These are phyloP conservation scores for Nephotettix cincticeps DNA, from an alignment of 1,140 invertebrate genomes.

Conservation along the genomic window DNA sequence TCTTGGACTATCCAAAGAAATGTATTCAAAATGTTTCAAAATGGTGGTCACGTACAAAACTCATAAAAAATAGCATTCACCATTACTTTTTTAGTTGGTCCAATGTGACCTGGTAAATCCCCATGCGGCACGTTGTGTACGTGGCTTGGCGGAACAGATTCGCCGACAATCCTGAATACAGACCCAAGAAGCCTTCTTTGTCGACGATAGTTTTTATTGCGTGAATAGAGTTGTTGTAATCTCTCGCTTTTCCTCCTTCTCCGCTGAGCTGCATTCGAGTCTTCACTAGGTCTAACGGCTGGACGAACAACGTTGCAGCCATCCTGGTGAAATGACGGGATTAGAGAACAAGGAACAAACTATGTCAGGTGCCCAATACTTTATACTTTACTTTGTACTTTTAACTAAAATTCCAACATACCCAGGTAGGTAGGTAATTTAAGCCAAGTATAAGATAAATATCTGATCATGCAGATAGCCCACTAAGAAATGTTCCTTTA, in stretches of 20 bases:
- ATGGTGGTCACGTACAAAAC: too few relatives aligned
- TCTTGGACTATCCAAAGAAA: too few relatives aligned
- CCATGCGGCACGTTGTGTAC: constrained; percentile 70
- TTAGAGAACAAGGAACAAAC: too few relatives aligned
- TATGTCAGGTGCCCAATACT: too few relatives aligned
- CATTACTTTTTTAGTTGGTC: constrained; percentile 51
- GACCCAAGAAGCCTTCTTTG: constrained; percentile 58
- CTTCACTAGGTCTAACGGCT: constrained; percentile 70
- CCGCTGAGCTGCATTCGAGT: constrained; percentile 70
- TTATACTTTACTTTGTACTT: too few relatives aligned
- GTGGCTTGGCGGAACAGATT: constrained; percentile 69
- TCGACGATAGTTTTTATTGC: constrained; percentile 54
- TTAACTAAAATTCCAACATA: too few relatives aligned
- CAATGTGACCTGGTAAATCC: constrained; percentile 65
- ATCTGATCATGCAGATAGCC: too few relatives aligned
- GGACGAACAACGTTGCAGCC: constrained; percentile 63
- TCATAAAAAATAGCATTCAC: constrained; percentile 27
- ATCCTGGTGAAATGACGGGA: constrained; percentile 60
- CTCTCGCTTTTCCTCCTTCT: constrained; percentile 49
- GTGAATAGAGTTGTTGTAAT: constrained; percentile 57
- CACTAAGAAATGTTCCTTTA: too few relatives aligned
- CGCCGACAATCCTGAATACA: constrained; percentile 62
- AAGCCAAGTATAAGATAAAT: too few relatives aligned
- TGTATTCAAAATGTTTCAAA: too few relatives aligned
- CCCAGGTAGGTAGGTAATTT: too few relatives aligned